Percentiles rank a stretch among this genome's conserved stretches.
phyloP scores from a whole-genome alignment of 2,797 vertebrate genomes.

The Helicolenus hilgendorfi region DNA sequence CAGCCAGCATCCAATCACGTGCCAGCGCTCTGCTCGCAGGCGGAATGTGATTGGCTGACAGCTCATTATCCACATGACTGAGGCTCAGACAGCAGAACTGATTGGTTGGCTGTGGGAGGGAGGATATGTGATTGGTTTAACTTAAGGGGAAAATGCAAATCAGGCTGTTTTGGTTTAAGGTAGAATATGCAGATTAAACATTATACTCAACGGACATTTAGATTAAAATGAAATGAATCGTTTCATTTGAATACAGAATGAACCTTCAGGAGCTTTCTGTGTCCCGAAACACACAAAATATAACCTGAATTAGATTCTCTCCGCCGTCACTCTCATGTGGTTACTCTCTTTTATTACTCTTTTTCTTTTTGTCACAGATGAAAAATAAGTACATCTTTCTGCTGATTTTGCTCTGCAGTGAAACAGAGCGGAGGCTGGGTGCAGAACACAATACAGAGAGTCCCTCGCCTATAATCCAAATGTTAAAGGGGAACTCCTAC shows the following conservation, averaged over 20 bases:
- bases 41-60: slow-evolving; percentile 66
- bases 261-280: slow-evolving; percentile 39
- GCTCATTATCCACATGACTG: slow-evolving; percentile 64
- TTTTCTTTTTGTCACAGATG: not conserved
- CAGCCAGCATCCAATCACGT: slow-evolving; percentile 41
- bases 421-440: not conserved
- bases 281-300: not conserved
- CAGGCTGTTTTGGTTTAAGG: slow-evolving; percentile 55
- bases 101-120: slow-evolving; percentile 56
- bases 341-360: not conserved
- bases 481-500: not conserved
- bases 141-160: slow-evolving; percentile 60
- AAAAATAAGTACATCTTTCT: not conserved
- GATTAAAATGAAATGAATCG: slow-evolving; percentile 72
- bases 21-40: not conserved
- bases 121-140: slow-evolving; percentile 29
- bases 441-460: not conserved
- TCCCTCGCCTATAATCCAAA: not conserved
- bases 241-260: slow-evolving; percentile 52
- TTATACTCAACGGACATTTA: slow-evolving; percentile 57
- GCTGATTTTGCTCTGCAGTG: not conserved
- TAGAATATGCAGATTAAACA: slow-evolving; percentile 74
- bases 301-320: slow-evolving; percentile 17
- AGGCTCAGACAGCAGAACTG: slow-evolving; percentile 49
- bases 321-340: not conserved